These are phyloP conservation scores for Dasypolia templi DNA, from an alignment of 2,888 invertebrate genomes.

Conservation along the genomic window DNA sequence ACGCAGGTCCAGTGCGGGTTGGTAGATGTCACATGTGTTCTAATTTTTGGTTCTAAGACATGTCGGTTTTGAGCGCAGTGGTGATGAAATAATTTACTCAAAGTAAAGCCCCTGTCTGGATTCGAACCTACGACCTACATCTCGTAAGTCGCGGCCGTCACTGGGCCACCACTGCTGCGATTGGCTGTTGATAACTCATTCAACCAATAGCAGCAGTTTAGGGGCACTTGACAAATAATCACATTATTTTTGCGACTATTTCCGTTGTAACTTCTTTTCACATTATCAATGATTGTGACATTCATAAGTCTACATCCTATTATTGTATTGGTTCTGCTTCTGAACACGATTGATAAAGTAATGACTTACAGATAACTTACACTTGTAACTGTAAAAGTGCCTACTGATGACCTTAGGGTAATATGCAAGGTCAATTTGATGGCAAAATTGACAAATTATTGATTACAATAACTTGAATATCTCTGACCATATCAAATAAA, in stretches of 20 bases:
- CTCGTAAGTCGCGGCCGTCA: too few relatives aligned
- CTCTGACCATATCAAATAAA: not conserved
- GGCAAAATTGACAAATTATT: not conserved
- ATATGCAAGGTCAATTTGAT: not conserved
- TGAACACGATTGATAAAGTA: conserved; percentile 57
- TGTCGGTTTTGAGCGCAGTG: too few relatives aligned
- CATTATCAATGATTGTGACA: conserved; percentile 54
- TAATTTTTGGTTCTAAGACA: too few relatives aligned
- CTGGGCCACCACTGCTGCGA: too few relatives aligned
- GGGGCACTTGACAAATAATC: not conserved
- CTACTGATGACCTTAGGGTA: not conserved
- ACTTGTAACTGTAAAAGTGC: conserved; percentile 27
- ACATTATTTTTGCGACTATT: not conserved
- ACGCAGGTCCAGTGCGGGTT: too few relatives aligned
- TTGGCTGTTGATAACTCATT: not conserved
- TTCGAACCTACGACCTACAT: too few relatives aligned
- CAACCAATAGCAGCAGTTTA: not conserved
- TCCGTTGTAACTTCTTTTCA: not conserved
- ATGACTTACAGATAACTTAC: conserved; percentile 48
- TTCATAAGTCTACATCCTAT: conserved; percentile 52
- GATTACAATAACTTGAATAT: not conserved
- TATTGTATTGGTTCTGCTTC: conserved; percentile 61
- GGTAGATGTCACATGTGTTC: too few relatives aligned
- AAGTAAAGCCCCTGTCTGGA: too few relatives aligned
- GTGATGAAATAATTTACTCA: too few relatives aligned